Evolutionary conservation across 2,113 vertebrate species (phyloP).

Genomic region (Pterocles orientalis): DNA sequence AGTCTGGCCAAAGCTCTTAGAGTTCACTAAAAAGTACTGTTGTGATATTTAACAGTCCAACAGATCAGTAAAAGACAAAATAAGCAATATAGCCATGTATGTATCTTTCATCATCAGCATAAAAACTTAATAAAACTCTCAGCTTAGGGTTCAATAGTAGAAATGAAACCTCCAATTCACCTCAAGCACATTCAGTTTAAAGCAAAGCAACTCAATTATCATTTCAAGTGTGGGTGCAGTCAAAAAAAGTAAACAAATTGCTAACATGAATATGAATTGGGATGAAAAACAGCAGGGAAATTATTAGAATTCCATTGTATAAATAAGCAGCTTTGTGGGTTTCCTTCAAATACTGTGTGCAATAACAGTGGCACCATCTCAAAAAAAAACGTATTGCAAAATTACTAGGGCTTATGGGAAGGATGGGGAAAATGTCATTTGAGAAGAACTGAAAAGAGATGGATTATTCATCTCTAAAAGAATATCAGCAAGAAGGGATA

Average conservation of each 20-base stretch:
- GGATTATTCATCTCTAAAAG: not conserved
- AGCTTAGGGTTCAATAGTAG: not conserved
- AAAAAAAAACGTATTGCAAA: not conserved
- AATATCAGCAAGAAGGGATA: not conserved
- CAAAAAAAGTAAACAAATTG: not conserved
- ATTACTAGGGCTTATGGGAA: not conserved
- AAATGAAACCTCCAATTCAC: not conserved
- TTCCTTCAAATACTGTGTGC: not conserved
- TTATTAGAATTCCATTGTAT: not conserved
- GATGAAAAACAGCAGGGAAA: constrained; percentile 20
- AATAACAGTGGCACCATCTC: not conserved
- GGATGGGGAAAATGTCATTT: not conserved
- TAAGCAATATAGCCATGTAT: not conserved
- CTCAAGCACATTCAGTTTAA: not conserved
- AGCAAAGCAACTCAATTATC: not conserved
- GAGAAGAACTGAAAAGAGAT: constrained; percentile 1
- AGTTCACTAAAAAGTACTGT: not conserved
- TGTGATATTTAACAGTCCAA: not conserved
- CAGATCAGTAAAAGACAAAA: not conserved
- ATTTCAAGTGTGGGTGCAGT: not conserved
- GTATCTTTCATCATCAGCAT: not conserved
- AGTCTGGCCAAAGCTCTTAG: not conserved
- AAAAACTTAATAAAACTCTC: not conserved
- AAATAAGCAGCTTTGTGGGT: not conserved
- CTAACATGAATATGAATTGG: not conserved